Evolutionary conservation across 2,888 invertebrate genomes (phyloP).

Genomic region (Mongoloraphidia duomilia): DNA sequence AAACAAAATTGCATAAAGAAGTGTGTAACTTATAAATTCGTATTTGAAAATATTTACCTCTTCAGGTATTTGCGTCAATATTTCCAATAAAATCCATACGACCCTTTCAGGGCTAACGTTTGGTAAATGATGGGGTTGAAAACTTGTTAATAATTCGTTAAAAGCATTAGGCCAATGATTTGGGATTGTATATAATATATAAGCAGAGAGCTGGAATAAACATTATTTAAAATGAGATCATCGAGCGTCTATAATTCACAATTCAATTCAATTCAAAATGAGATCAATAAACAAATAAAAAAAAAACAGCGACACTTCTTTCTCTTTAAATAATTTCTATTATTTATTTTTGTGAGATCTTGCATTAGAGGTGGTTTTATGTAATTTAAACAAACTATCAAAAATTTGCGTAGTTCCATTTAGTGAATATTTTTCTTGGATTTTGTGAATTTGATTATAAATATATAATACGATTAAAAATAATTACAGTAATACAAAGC

Average conservation of each 20-base stretch:
- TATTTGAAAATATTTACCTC: slow-evolving; percentile 43
- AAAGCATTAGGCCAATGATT: slow-evolving; percentile 50
- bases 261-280: neutral
- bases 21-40: neutral
- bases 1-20: neutral
- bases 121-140: slow-evolving; percentile 36
- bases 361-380: no score
- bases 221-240: neutral
- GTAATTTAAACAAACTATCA: no score
- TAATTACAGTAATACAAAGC: slow-evolving; percentile 73
- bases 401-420: no score
- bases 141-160: slow-evolving; percentile 49
- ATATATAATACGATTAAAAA: slow-evolving; percentile 6
- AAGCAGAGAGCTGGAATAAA: slow-evolving; percentile 61
- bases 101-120: slow-evolving; percentile 43
- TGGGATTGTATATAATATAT: slow-evolving; percentile 53
- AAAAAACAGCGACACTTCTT: neutral
- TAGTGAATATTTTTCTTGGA: no score
- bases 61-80: slow-evolving; percentile 74
- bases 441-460: no score
- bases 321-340: no score
- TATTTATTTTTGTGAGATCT: no score
- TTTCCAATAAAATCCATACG: slow-evolving; percentile 60
- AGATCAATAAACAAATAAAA: neutral
- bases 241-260: neutral